A percentile compares a stretch with the other conserved stretches of the same genome.
phyloP scores from a whole-genome alignment of 2,888 invertebrate genomes.

The Spodoptera littoralis region DNA sequence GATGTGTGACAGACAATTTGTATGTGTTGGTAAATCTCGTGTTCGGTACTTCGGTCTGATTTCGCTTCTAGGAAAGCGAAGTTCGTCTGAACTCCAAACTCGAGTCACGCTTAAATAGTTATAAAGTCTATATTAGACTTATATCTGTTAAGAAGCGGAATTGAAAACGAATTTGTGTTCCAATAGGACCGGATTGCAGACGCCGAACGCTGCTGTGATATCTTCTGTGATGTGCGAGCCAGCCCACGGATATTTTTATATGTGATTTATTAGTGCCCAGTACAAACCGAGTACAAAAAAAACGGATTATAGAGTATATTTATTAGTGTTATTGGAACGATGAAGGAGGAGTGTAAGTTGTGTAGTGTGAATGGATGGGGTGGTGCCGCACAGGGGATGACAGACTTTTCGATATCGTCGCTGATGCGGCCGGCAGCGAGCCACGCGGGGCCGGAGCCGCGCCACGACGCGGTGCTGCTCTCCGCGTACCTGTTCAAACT shows the following conservation, averaged over 20 bases:
- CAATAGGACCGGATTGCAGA: constrained; percentile 70
- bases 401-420: constrained; percentile 86
- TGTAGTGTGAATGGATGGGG: constrained; percentile 85
- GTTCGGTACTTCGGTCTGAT: constrained; percentile 60
- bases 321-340: constrained; percentile 75
- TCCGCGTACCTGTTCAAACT: constrained; percentile 88
- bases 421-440: constrained; percentile 84
- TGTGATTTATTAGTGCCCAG: constrained; percentile 88
- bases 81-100: constrained; percentile 50
- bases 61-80: constrained; percentile 61
- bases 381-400: constrained; percentile 73
- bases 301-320: constrained; percentile 77
- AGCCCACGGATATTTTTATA: constrained; percentile 87
- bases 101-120: constrained; percentile 45
- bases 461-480: constrained; percentile 83
- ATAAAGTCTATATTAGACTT: constrained; percentile 32
- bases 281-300: constrained; percentile 89
- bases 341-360: constrained; percentile 88
- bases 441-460: constrained; percentile 76
- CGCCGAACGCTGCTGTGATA: constrained; percentile 86
- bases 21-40: constrained; percentile 66
- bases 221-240: constrained; percentile 85
- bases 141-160: constrained; percentile 46
- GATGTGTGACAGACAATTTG: constrained; percentile 66
- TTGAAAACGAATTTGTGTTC: constrained; percentile 39